Conservation (phyloP, 1,140 invertebrate genomes). For the Gonatopus flavifemur region DNA sequence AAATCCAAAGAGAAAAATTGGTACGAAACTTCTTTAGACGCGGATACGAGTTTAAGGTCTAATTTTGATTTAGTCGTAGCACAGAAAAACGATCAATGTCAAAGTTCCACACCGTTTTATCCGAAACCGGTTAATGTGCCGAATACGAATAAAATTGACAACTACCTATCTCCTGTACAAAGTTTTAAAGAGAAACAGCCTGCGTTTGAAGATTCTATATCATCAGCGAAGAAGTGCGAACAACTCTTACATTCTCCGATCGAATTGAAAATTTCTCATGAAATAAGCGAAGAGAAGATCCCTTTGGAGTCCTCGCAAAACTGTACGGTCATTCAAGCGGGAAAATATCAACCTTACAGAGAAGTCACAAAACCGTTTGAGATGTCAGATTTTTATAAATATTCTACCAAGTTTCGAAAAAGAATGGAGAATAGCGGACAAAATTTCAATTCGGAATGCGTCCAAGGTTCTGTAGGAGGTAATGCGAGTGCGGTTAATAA, state of each 20-base stretch:
- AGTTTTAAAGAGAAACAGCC: slow-evolving; percentile 20
- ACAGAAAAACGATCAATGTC: slow-evolving; percentile 38
- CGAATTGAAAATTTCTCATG: slow-evolving; percentile 44
- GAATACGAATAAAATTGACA: slow-evolving; percentile 5
- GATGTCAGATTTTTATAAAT: slow-evolving; percentile 97
- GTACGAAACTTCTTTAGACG: slow-evolving; percentile 74
- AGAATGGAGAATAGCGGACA: slow-evolving; percentile 41
- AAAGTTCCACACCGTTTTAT: slow-evolving; percentile 5
- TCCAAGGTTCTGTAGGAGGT: slow-evolving; percentile 6
- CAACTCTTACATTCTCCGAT: slow-evolving; percentile 37
- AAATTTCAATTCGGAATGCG: slow-evolving; percentile 14
- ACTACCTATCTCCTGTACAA: slow-evolving; percentile 10
- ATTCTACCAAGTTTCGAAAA: slow-evolving; percentile 89
- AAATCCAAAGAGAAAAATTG: slow-evolving; percentile 66
- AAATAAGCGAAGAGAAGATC: slow-evolving; percentile 54
- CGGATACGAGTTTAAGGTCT: slow-evolving; percentile 46
- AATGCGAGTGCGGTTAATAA: slow-evolving; percentile 9
- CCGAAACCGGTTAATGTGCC: background rate
- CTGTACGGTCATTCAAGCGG: slow-evolving; percentile 81
- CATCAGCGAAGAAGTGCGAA: slow-evolving; percentile 8
- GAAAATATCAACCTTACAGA: slow-evolving; percentile 87
- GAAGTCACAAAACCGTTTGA: slow-evolving; percentile 95
- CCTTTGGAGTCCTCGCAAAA: slow-evolving; percentile 75
- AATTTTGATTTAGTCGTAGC: slow-evolving; percentile 26
- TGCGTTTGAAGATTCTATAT: slow-evolving; percentile 30